phyloP scores from a whole-genome alignment of 2,888 invertebrate genomes.

The Blastobasis lacticolella region DNA sequence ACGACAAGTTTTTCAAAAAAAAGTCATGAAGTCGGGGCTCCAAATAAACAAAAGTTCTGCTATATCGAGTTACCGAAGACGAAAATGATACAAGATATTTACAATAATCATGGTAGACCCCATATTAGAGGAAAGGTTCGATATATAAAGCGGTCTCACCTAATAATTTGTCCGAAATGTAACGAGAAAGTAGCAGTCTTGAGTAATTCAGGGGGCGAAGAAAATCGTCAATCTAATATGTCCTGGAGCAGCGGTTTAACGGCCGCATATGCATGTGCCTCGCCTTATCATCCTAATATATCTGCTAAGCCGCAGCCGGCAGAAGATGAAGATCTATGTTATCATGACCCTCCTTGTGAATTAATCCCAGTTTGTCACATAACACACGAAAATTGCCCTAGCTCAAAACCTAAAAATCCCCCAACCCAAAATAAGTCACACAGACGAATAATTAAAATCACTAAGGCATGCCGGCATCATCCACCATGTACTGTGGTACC shows the following conservation, averaged over 20 bases:
- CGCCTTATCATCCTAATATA: constrained; percentile 22
- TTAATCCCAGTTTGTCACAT: constrained; percentile 53
- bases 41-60: constrained; percentile 19
- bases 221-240: constrained; percentile 25
- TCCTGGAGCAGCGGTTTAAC: constrained; percentile 20
- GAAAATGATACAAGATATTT: not conserved
- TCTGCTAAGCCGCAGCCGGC: constrained; percentile 22
- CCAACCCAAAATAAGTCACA: constrained; percentile 16
- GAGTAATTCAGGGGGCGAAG: constrained; percentile 44
- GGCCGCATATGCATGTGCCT: constrained; percentile 16
- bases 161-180: constrained; percentile 50
- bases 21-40: constrained; percentile 17
- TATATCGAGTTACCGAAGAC: not conserved
- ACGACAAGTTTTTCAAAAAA: constrained; percentile 22
- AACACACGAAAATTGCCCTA: constrained; percentile 31
- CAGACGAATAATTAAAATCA: constrained; percentile 47
- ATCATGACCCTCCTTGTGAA: constrained; percentile 50
- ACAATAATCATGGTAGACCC: not conserved
- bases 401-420: constrained; percentile 25
- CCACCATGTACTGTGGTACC: constrained; percentile 63
- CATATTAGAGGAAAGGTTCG: not conserved
- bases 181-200: constrained; percentile 43
- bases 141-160: constrained; percentile 27
- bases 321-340: constrained; percentile 32
- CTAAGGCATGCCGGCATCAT: constrained; percentile 61